Conservation (phyloP, 2,888 invertebrate species). For the Argynnis bischoffii region DNA sequence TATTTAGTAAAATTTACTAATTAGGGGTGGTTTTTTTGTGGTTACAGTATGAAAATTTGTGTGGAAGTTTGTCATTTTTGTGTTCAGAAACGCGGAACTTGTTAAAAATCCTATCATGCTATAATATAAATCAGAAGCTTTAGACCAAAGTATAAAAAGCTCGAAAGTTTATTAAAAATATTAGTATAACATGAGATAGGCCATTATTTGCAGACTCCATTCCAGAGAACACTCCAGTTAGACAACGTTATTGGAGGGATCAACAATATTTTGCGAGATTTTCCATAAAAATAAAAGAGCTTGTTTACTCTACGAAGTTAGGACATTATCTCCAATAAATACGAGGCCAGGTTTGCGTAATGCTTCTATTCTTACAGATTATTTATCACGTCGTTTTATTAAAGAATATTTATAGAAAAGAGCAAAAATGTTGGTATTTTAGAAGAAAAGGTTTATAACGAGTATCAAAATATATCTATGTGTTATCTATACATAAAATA, state of each 20-base stretch:
- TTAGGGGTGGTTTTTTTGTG: too few relatives aligned
- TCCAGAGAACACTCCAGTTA: constrained; percentile 8
- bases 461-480: too few relatives aligned
- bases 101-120: too few relatives aligned
- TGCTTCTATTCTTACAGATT: constrained; percentile 20
- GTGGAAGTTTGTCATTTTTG: too few relatives aligned
- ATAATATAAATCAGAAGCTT: background rate
- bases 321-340: constrained; percentile 35
- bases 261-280: constrained; percentile 23
- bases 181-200: constrained; percentile 9
- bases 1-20: too few relatives aligned
- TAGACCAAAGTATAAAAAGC: background rate
- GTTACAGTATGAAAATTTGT: too few relatives aligned
- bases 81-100: too few relatives aligned
- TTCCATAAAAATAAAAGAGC: constrained; percentile 33
- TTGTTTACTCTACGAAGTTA: constrained; percentile 33
- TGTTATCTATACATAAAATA: too few relatives aligned
- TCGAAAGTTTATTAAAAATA: constrained; percentile 19
- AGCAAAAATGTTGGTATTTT: background rate
- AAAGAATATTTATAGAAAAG: background rate
- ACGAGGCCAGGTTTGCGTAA: constrained; percentile 31
- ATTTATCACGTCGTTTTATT: constrained; percentile 17
- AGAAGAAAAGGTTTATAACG: too few relatives aligned
- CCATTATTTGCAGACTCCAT: constrained; percentile 10
- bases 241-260: constrained; percentile 16